Evolutionary conservation across 2,113 vertebrate genomes (phyloP), one percentile per base, ranked within the genome.

Genomic region (Oncorhynchus keta): DNA sequence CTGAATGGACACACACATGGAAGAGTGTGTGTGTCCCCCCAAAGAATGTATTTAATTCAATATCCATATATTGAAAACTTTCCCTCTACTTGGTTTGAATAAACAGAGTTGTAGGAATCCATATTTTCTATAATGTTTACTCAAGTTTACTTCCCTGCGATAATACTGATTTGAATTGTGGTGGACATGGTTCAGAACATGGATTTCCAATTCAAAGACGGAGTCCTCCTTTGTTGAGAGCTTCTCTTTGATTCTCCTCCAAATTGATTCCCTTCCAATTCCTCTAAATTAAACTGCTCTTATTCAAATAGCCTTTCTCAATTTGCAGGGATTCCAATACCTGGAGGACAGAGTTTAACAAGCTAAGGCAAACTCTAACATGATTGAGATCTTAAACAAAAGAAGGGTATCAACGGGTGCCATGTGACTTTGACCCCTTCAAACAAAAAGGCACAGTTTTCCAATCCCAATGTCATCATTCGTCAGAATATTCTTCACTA

Each of bases 231-330:
- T 80, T 67, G 80, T 84, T 73, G 70, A 14, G 68, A 70, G 68
- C 70, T 3, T 26, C 66, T 76, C 81, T 85, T 85, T 88, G 80
- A 85, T 81, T 75, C 74, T 69, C 64, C 70, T 86, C 81, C 83
- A 85, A 84, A 80, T 79, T 81, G 81, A 84, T 85, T 77, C 65
- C 26, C n/a, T 72, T 87, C 78, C 74, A 80, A 81, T 80, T 70
- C 73, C 59, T 48, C 30, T 68, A 13, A 70, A 67, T 30, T 68
- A 65, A 78, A 71, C 69, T 30, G 66, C 67, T 28, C 28, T 1
- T 79, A 11, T 11, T 74, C 82, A 86, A 57, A 78, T 49, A 28
- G 11, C 24, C 16, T 7, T 80, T 35, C 45, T 66, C 55, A 48
- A 65, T 79, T 77, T 76, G 62, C 18, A 80, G 32, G 61, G 9